A percentile compares a stretch with the other conserved stretches of the same genome.
phyloP scores from a whole-genome alignment of 1,140 invertebrate species.

The Notospermus geniculatus region DNA sequence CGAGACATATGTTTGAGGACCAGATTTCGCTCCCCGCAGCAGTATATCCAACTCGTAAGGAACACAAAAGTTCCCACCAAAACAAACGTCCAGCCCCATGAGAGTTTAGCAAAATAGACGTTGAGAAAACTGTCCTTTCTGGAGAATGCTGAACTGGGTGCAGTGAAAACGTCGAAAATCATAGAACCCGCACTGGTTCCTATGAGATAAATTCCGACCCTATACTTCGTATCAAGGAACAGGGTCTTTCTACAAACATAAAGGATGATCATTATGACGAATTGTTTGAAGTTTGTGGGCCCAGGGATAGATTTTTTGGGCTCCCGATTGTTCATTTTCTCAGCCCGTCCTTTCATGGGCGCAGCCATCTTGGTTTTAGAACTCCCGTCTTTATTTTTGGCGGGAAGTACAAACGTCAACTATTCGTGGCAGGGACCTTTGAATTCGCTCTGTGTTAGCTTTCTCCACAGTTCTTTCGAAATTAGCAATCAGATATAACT shows the following conservation, averaged over 20 bases:
- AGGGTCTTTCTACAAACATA: constrained; percentile 79
- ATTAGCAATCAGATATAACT: too few species aligned
- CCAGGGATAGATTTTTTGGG: constrained; percentile 71
- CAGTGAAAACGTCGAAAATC: constrained; percentile 74
- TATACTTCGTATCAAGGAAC: constrained; percentile 80
- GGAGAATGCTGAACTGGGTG: constrained; percentile 80
- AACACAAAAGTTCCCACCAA: constrained; percentile 74
- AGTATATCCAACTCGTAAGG: constrained; percentile 78
- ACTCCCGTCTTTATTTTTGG: too few species aligned
- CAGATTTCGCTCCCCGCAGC: constrained; percentile 70
- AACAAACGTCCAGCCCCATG: constrained; percentile 89
- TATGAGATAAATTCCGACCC: constrained; percentile 79
- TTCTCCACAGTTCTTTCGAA: too few species aligned
- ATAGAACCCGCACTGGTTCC: constrained; percentile 80
- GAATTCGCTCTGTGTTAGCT: too few species aligned
- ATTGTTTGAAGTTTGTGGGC: constrained; percentile 76
- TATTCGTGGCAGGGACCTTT: too few species aligned
- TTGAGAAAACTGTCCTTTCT: constrained; percentile 86
- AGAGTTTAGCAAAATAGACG: constrained; percentile 89
- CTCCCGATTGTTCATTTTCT: background rate
- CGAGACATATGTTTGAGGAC: constrained; percentile 69
- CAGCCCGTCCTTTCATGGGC: too few species aligned
- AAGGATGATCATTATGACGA: constrained; percentile 78
- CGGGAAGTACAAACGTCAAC: too few species aligned
- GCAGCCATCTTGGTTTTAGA: too few species aligned